These are phyloP conservation scores for Serranus cabrilla DNA, from an alignment of 2,797 vertebrate genomes.

Conservation along the genomic window DNA sequence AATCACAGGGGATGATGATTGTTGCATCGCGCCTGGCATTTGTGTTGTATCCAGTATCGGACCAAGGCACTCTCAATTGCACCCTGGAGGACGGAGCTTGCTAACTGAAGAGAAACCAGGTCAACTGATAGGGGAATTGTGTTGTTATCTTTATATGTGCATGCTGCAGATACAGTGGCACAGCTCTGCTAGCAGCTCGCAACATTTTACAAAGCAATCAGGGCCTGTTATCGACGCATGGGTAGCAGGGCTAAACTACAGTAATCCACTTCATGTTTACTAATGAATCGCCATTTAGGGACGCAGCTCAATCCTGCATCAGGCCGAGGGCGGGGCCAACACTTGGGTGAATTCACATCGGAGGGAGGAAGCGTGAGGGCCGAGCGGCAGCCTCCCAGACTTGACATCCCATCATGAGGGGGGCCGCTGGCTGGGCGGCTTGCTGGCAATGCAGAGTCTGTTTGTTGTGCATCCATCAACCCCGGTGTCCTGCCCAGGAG, in stretches of 20 bases:
- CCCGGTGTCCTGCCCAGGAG: conserved; percentile 74
- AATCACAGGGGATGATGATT: conserved; percentile 77
- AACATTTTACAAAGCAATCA: conserved; percentile 76
- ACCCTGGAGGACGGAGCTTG: conserved; percentile 73
- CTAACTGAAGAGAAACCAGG: conserved; percentile 82
- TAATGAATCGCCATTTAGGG: conserved; percentile 75
- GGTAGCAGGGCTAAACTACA: conserved; percentile 72
- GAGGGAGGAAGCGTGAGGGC: conserved; percentile 32
- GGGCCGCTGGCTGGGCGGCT: conserved; percentile 55
- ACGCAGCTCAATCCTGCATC: conserved; percentile 42
- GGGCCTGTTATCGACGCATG: conserved; percentile 68
- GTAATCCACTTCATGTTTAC: conserved; percentile 79
- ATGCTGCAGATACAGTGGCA: conserved; percentile 64
- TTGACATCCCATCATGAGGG: conserved; percentile 74
- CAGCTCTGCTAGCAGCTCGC: conserved; percentile 63
- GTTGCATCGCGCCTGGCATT: conserved; percentile 69
- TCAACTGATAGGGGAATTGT: conserved; percentile 80
- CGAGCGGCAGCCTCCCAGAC: conserved; percentile 46
- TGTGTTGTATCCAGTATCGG: conserved; percentile 75
- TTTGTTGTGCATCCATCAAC: conserved; percentile 86
- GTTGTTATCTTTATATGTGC: conserved; percentile 79
- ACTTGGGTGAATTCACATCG: conserved; percentile 17
- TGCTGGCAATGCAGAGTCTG: conserved; percentile 83
- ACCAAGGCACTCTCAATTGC: conserved; percentile 78
- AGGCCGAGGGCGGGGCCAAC: conserved; percentile 35